Percentiles rank a stretch among this genome's conserved stretches.
Conservation (phyloP, 2,797 vertebrate species). For the Gobio occitaniae region DNA sequence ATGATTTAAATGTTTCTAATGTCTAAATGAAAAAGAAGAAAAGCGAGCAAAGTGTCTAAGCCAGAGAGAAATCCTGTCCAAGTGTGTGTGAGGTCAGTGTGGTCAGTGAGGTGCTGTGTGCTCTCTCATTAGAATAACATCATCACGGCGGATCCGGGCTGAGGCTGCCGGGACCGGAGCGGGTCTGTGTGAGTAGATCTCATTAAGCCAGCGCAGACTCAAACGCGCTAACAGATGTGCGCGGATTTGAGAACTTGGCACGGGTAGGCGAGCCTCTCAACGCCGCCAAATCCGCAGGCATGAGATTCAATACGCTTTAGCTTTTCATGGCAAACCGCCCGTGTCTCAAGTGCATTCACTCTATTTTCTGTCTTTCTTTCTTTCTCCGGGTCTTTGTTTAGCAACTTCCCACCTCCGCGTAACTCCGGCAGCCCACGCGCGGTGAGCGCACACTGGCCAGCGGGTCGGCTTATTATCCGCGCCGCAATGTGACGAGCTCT, state of each 20-base stretch:
- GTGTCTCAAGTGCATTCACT: constrained; percentile 33
- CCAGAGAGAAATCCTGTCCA: neutral
- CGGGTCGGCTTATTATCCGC: constrained; percentile 5
- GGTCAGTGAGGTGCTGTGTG: neutral
- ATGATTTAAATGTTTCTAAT: neutral
- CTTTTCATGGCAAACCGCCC: constrained; percentile 45
- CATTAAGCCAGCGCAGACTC: constrained; percentile 49
- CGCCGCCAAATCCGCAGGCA: constrained; percentile 46
- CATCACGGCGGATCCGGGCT: neutral
- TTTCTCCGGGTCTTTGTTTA: constrained; percentile 22
- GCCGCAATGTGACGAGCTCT: constrained; percentile 29
- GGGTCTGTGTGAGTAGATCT: neutral
- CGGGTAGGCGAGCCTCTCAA: constrained; percentile 27
- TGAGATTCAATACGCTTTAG: constrained; percentile 31
- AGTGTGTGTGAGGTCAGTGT: neutral
- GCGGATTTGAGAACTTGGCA: constrained; percentile 49
- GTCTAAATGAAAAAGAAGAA: neutral
- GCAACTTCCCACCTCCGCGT: constrained; percentile 8
- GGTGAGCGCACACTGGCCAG: neutral
- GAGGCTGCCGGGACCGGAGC: constrained; percentile 15
- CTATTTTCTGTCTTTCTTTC: constrained; percentile 18
- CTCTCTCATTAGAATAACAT: constrained; percentile 22
- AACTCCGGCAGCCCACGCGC: constrained; percentile 28
- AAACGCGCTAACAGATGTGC: constrained; percentile 34
- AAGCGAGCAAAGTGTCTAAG: neutral